phyloP scores from a whole-genome alignment of 2,888 invertebrate species.

The Scaptomyza parva region DNA sequence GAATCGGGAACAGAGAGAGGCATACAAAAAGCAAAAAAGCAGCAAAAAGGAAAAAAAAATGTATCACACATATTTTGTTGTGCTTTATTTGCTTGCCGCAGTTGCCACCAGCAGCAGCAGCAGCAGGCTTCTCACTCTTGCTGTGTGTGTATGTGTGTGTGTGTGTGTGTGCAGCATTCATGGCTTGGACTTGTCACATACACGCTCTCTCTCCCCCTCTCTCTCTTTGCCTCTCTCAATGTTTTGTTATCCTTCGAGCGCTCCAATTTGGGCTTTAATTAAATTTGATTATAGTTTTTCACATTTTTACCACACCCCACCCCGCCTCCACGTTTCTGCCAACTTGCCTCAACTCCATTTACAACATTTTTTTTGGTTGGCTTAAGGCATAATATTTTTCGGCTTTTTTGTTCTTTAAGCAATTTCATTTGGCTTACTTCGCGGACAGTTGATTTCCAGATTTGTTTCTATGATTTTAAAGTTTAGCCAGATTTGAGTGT shows the following conservation, averaged over 20 bases:
- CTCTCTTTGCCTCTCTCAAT: conserved; percentile 38
- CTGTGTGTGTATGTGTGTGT: conserved; percentile 14
- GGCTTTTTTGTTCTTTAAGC: conserved; percentile 11
- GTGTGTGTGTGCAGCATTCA: conserved; percentile 47
- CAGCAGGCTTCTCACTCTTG: neutral
- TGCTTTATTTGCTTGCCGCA: conserved; percentile 61
- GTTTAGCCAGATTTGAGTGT: neutral
- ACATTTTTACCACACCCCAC: conserved; percentile 1
- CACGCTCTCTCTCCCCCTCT: conserved; percentile 45
- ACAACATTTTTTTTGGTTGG: conserved; percentile 21
- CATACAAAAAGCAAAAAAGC: conserved; percentile 21
- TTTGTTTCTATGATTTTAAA: conserved; percentile 4
- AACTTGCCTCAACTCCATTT: conserved; percentile 22
- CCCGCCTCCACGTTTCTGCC: neutral
- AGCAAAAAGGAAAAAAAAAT: conserved; percentile 31
- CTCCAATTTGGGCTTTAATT: conserved; percentile 78
- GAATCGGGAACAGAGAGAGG: conserved; percentile 31
- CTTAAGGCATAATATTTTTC: conserved; percentile 6
- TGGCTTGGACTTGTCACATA: conserved; percentile 66
- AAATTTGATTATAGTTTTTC: conserved; percentile 78
- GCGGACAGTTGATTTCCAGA: conserved; percentile 5
- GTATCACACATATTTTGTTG: conserved; percentile 63
- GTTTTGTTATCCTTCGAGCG: conserved; percentile 67
- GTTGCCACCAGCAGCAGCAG: neutral
- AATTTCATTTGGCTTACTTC: conserved; percentile 35